Evolutionary conservation across 2,888 invertebrate species (phyloP).

Genomic region (Toxonevra muliebris): DNA sequence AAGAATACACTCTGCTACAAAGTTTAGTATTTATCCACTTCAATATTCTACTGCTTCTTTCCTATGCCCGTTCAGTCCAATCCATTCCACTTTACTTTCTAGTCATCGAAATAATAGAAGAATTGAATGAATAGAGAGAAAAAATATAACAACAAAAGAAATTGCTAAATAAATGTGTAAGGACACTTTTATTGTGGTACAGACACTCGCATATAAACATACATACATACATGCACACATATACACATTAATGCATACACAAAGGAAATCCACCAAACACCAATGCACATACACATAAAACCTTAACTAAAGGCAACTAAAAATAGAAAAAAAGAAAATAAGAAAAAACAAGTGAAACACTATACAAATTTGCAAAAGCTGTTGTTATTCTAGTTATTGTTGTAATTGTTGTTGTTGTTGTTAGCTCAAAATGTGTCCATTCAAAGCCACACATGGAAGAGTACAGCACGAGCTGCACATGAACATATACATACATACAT

Average conservation of each 20-base stretch:
- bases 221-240: constrained; percentile 7
- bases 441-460: neutral
- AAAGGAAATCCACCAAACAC: constrained; percentile 23
- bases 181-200: constrained; percentile 54
- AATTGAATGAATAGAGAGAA: constrained; percentile 18
- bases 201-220: constrained; percentile 20
- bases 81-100: neutral
- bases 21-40: constrained; percentile 43
- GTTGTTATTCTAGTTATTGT: constrained; percentile 10
- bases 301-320: neutral
- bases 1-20: neutral
- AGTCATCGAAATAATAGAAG: neutral
- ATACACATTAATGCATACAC: constrained; percentile 15
- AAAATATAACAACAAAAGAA: constrained; percentile 54
- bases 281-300: constrained; percentile 26
- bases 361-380: constrained; percentile 25
- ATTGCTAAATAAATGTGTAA: constrained; percentile 58
- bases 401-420: neutral
- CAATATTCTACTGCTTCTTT: constrained; percentile 42
- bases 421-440: neutral
- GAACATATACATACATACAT: neutral
- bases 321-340: constrained; percentile 8
- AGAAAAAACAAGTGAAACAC: neutral
- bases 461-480: neutral
- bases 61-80: constrained; percentile 33